Conservation (phyloP, 2,797 vertebrate genomes). For the Takifugu rubripes region DNA sequence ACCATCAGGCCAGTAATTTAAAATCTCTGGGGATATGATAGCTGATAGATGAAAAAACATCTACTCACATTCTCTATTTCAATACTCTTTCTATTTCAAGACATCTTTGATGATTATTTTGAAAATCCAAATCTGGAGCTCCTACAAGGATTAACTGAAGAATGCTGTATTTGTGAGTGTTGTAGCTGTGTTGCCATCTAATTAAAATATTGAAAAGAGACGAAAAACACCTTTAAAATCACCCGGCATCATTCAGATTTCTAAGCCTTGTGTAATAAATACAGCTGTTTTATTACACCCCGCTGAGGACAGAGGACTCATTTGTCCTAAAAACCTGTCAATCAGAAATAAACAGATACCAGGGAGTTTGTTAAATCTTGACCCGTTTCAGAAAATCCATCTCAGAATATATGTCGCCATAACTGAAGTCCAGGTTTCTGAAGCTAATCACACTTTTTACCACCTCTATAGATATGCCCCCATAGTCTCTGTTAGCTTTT, state of each 20-base stretch:
- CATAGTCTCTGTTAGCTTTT: conserved; percentile 51
- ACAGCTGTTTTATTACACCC: conserved; percentile 6
- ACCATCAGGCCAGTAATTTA: conserved; percentile 12
- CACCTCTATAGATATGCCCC: conserved; percentile 53
- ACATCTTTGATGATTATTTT: conserved; percentile 10
- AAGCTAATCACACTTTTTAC: conserved; percentile 54
- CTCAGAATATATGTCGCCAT: conserved; percentile 15
- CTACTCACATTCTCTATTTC: neutral
- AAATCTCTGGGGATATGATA: conserved; percentile 4
- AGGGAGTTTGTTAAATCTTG: neutral
- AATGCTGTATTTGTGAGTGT: conserved; percentile 24
- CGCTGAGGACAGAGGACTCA: conserved; percentile 1
- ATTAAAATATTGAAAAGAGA: conserved; percentile 66
- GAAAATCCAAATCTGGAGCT: conserved; percentile 7
- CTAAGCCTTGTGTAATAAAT: conserved; percentile 14
- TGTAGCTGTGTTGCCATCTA: conserved; percentile 61
- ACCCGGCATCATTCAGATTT: conserved; percentile 28
- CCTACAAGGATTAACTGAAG: neutral
- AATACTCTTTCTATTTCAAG: neutral
- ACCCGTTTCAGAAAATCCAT: conserved; percentile 5
- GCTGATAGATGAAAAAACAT: conserved; percentile 1
- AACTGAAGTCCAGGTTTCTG: conserved; percentile 49
- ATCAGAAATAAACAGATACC: conserved; percentile 7
- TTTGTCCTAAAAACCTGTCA: conserved; percentile 11
- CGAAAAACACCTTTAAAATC: conserved; percentile 48